Evolutionary conservation across 2,797 vertebrate genomes (phyloP), one percentile per base, ranked within the genome.

Genomic region (Lemur catta): DNA sequence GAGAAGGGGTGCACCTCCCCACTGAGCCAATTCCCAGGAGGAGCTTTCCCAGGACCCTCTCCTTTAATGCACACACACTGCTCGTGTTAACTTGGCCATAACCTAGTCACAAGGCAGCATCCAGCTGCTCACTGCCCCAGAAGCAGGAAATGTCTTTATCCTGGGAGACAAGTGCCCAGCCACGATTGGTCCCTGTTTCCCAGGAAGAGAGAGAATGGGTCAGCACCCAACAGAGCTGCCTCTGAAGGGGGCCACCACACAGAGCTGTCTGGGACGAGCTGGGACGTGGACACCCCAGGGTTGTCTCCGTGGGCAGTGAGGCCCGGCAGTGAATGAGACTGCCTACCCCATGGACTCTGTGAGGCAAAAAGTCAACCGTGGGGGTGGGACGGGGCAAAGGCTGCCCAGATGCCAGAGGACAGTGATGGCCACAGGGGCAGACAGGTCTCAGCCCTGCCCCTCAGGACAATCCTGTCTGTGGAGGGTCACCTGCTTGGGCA

Each of bases 381-480:
- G 59, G 35, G 17, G 41, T 41, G 59, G 41, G 59, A 57, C 0
- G 10, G 52, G 2, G 52, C 30, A 43, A 65, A 65, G 63, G 57
- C 28, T 38, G n/a, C 33, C 50, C n/a, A 59, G n/a, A 57, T 35
- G 52, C 26, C 20, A n/a, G 76, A 55, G 52, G 76, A 14, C 52
- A 10, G n/a, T 3, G 4, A 50, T 14, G 33, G 48, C 24, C 50
- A 38, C n/a, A 4, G 22, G 33, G 22, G 24, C n/a, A 35, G 20
- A 50, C 57, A 75, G 63, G 12, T 30, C 69, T 84, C 61, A 17
- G 7, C 38, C 41, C 41, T 13, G 48, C 26, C 13, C 10, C 2
- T 26, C 15, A 59, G 8, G 67, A 48, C n/a, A 17, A 14, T 13
- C 55, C 38, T 57, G 28, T 0, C 0, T 28, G n/a, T 11, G 2